Evolutionary conservation across 1,140 invertebrate species (phyloP).

Genomic region (Oncopodura yosiiana): DNA sequence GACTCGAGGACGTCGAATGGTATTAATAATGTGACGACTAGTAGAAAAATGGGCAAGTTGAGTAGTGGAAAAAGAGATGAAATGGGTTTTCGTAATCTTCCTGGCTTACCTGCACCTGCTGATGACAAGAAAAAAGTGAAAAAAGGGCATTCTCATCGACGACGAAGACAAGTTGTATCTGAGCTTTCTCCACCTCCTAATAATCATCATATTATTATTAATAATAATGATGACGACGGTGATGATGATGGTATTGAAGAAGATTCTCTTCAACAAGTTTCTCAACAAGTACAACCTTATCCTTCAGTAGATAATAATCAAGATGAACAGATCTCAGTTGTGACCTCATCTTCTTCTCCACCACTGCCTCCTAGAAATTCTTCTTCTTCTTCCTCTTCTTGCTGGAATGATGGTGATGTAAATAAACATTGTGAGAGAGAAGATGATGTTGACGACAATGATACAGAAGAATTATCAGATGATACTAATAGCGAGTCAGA

Average conservation of each 20-base stretch:
- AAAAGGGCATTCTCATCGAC: not conserved
- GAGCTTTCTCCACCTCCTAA: not conserved
- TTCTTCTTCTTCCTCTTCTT: too few relatives aligned
- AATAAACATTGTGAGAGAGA: slow-evolving; percentile 37
- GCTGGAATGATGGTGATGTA: slow-evolving; percentile 40
- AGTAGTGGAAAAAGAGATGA: slow-evolving; percentile 35
- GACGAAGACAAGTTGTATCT: too few relatives aligned
- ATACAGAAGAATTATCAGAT: too few relatives aligned
- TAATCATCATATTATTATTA: too few relatives aligned
- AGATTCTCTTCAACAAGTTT: slow-evolving; percentile 19
- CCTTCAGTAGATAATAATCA: slow-evolving; percentile 11
- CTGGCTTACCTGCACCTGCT: slow-evolving; percentile 36
- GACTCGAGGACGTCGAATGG: too few relatives aligned
- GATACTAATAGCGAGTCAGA: too few relatives aligned
- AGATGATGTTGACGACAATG: slow-evolving; percentile 6
- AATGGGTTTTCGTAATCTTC: slow-evolving; percentile 38
- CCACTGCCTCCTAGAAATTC: slow-evolving; percentile 39
- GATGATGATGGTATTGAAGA: not conserved
- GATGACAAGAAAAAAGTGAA: not conserved
- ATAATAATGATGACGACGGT: not conserved
- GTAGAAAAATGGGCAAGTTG: not conserved
- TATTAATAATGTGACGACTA: too few relatives aligned
- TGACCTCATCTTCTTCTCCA: slow-evolving; percentile 24
- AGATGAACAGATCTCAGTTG: slow-evolving; percentile 19
- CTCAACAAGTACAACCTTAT: not conserved